These are phyloP conservation scores for Neocloeon triangulifer DNA, from an alignment of 1,140 invertebrate species.

Conservation along the genomic window DNA sequence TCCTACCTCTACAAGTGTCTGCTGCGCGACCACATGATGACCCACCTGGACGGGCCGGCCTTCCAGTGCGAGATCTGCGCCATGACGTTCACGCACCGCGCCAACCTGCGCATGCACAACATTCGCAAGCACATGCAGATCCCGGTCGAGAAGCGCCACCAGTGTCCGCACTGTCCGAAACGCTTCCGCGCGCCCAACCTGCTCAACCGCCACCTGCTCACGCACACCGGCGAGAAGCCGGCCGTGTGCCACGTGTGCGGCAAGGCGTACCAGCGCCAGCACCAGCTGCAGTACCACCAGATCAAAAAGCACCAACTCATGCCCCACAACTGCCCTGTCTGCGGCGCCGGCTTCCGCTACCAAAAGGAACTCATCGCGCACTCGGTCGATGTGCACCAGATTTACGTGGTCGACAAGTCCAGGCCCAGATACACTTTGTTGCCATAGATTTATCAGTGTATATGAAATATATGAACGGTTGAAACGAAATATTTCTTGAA, in stretches of 20 bases:
- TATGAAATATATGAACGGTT: too few species aligned
- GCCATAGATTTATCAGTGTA: too few species aligned
- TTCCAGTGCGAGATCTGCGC: constrained; percentile 23
- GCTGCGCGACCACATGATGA: constrained; percentile 13
- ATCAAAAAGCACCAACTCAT: too few species aligned
- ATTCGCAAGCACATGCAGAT: constrained; percentile 17
- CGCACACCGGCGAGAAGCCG: constrained; percentile 4
- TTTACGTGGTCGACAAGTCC: too few species aligned
- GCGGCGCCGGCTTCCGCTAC: too few species aligned
- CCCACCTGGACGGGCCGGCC: constrained; percentile 12
- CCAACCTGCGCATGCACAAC: constrained; percentile 19
- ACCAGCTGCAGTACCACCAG: too few species aligned
- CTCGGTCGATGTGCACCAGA: too few species aligned
- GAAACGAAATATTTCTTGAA: too few species aligned
- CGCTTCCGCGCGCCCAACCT: constrained; percentile 1
- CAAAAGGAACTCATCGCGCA: too few species aligned
- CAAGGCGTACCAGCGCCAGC: constrained; percentile 26
- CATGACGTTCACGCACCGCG: constrained; percentile 24
- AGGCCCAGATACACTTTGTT: too few species aligned
- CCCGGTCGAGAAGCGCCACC: background rate
- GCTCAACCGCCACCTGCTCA: constrained; percentile 1
- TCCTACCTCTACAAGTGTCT: constrained; percentile 33
- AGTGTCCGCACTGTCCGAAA: background rate
- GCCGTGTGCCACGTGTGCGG: constrained; percentile 5
- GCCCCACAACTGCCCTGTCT: too few species aligned